Percentiles rank a stretch among this genome's conserved stretches.
Conservation (phyloP, 2,888 invertebrate species). For the Lamellibrachia columna region DNA sequence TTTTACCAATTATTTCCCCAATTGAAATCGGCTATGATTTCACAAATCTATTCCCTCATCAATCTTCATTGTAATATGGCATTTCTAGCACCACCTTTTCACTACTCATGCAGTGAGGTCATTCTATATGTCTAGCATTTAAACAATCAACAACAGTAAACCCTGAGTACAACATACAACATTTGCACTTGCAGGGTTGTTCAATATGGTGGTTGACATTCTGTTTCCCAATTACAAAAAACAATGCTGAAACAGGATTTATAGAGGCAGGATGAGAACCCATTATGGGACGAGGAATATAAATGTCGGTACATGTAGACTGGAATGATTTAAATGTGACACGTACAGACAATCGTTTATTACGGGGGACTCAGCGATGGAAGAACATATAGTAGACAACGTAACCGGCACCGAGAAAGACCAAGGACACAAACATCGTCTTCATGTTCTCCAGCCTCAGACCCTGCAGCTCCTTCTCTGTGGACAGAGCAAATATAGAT, state of each 20-base stretch:
- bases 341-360: neutral
- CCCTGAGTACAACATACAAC: neutral
- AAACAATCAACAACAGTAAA: neutral
- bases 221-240: neutral
- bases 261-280: neutral
- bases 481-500: neutral
- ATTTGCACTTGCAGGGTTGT: neutral
- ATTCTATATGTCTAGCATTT: neutral
- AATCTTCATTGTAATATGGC: neutral
- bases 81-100: neutral
- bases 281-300: neutral
- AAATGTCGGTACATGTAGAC: neutral
- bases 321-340: neutral
- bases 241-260: neutral
- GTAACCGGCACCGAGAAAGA: neutral
- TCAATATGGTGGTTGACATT: neutral
- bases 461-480: neutral
- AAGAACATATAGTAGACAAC: neutral
- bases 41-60: neutral
- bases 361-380: neutral
- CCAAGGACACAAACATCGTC: neutral
- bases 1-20: neutral
- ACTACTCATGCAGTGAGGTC: neutral
- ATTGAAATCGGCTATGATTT: neutral
- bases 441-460: neutral